Evolutionary conservation across 2,888 invertebrate species (phyloP).

Genomic region (Hirtodrosophila histrioides): DNA sequence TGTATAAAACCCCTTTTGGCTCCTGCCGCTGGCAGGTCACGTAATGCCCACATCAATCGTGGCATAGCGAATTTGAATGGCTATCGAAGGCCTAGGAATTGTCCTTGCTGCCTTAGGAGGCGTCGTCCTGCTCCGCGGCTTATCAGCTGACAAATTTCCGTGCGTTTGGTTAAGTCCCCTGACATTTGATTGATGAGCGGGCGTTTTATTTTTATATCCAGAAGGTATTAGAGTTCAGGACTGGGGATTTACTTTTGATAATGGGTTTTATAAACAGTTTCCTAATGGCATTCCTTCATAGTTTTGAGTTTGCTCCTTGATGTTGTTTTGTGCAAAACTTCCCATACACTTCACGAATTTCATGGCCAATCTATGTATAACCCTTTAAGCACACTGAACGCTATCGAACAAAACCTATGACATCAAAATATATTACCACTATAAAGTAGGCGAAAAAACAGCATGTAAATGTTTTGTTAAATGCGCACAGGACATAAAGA

Average conservation of each 20-base stretch:
- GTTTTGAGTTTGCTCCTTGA: neutral
- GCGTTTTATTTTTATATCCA: conserved; percentile 29
- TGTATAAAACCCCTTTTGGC: conserved; percentile 58
- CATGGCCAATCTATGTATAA: conserved; percentile 20
- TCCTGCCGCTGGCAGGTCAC: conserved; percentile 66
- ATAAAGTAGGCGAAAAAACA: conserved; percentile 13
- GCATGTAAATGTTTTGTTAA: conserved; percentile 76
- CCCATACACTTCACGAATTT: conserved; percentile 22
- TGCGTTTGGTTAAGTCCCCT: conserved; percentile 51
- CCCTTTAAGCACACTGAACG: no score
- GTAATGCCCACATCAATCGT: conserved; percentile 81
- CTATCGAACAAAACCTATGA: conserved; percentile 13
- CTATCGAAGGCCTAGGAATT: conserved; percentile 12
- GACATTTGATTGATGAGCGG: conserved; percentile 73
- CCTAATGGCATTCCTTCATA: conserved; percentile 9
- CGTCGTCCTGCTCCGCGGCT: conserved; percentile 49
- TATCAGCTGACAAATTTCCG: conserved; percentile 73
- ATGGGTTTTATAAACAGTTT: neutral
- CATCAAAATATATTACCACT: conserved; percentile 42
- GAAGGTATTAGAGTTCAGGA: conserved; percentile 30
- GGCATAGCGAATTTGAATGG: conserved; percentile 49
- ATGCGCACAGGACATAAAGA: conserved; percentile 58
- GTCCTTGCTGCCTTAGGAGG: conserved; percentile 35
- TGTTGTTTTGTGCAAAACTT: neutral
- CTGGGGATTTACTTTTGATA: conserved; percentile 15